Evolutionary conservation across 2,797 vertebrate genomes (phyloP).

Genomic region (Bradypodion ventrale): DNA sequence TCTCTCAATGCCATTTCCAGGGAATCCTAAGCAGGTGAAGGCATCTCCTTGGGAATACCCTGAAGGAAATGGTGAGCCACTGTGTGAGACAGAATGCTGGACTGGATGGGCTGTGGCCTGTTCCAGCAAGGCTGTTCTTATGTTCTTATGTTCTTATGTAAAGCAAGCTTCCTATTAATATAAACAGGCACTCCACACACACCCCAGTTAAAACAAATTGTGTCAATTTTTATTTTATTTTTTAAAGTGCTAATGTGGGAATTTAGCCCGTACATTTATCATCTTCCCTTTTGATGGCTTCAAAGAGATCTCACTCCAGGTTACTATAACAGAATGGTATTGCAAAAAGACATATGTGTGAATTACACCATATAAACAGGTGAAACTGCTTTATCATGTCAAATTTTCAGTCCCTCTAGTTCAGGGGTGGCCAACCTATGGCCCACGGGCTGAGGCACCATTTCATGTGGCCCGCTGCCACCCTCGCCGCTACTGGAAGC

Average conservation of each 20-base stretch:
- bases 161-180: conserved; percentile 13
- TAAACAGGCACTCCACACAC: background rate
- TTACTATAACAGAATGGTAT: background rate
- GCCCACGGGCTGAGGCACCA: too few species aligned
- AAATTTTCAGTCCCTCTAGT: background rate
- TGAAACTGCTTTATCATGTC: background rate
- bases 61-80: too few species aligned
- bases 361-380: background rate
- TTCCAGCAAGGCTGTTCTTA: too few species aligned
- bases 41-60: too few species aligned
- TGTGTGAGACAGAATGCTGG: too few species aligned
- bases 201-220: background rate
- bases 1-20: too few species aligned
- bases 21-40: too few species aligned
- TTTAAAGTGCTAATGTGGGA: background rate
- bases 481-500: too few species aligned
- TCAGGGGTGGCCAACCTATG: background rate
- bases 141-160: too few species aligned
- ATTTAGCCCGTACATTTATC: background rate
- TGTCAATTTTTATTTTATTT: background rate
- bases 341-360: background rate
- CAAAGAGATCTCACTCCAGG: background rate
- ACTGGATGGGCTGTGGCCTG: too few species aligned
- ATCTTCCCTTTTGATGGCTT: background rate
- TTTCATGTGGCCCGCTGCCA: too few species aligned